Evolutionary conservation across 2,113 vertebrate species (phyloP).

Genomic region (Peromyscus polionotus): DNA sequence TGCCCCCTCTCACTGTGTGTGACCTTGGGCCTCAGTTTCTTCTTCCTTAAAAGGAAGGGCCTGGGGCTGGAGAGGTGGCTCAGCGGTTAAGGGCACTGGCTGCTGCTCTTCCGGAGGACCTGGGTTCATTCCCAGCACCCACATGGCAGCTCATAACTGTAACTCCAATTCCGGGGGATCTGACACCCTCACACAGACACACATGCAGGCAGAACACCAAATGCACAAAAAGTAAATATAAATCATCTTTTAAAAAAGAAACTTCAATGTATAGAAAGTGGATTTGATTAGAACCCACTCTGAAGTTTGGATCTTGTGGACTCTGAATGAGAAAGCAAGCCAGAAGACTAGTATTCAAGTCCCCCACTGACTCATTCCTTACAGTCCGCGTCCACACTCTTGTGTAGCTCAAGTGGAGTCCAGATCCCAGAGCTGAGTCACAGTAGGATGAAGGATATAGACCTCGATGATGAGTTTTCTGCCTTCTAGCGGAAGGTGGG

Average conservation of each 20-base stretch:
- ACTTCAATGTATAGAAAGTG: not conserved
- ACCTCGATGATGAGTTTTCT: not conserved
- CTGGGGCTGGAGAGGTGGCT: not conserved
- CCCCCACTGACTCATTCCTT: not conserved
- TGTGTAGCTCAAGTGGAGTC: not conserved
- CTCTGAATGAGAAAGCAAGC: not conserved
- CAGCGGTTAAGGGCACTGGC: not conserved
- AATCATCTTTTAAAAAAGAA: not conserved
- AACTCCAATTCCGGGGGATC: not conserved
- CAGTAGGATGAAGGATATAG: not conserved
- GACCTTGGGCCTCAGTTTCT: conserved; percentile 54
- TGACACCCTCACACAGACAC: not conserved
- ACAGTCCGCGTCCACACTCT: not conserved
- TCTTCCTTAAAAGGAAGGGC: conserved; percentile 41
- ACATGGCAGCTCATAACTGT: not conserved
- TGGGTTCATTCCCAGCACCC: not conserved
- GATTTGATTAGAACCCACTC: not conserved
- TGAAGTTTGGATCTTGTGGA: not conserved
- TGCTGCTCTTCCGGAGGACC: not conserved
- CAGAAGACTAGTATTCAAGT: not conserved
- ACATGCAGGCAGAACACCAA: not conserved
- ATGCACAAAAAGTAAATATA: not conserved
- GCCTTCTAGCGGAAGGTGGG: not conserved
- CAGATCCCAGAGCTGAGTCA: not conserved
- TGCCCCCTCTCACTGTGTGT: rapidly evolving